Conservation (phyloP, 2,113 vertebrate genomes). For the Neogale vison region DNA sequence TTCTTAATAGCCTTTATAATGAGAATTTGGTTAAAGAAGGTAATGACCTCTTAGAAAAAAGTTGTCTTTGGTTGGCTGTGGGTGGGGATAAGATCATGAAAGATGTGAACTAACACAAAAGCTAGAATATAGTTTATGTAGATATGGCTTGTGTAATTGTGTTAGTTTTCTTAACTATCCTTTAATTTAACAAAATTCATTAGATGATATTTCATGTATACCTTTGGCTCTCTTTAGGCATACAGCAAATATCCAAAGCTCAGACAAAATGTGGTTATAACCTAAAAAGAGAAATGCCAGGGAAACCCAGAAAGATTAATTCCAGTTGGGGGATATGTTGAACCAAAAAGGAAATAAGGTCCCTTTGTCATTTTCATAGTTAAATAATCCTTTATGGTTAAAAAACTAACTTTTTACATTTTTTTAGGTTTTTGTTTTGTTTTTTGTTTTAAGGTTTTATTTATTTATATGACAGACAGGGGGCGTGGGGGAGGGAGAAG, state of each 20-base stretch:
- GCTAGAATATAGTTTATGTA: neutral
- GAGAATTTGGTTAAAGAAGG: constrained; percentile 99
- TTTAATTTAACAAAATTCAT: neutral
- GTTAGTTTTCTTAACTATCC: neutral
- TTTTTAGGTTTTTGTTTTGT: no score
- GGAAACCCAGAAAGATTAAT: neutral
- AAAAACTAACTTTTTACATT: neutral
- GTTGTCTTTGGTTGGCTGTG: neutral
- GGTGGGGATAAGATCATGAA: neutral
- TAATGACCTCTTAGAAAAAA: constrained; percentile 68
- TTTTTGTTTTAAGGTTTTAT: neutral
- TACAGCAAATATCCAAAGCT: neutral
- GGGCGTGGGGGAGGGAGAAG: neutral
- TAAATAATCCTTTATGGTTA: neutral
- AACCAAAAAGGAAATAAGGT: neutral
- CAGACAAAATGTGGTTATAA: neutral
- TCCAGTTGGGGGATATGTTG: neutral
- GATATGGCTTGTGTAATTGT: neutral
- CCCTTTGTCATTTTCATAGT: neutral
- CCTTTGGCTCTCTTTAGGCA: neutral
- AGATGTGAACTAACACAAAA: neutral
- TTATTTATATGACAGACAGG: neutral
- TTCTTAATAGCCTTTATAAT: constrained; percentile 98
- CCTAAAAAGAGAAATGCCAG: neutral
- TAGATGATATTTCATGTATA: neutral